Percentiles rank a stretch among this genome's conserved stretches.
Evolutionary conservation across 64 coral and sea anemone species (phyloP).

Genomic region (Astreopora myriophthalma): DNA sequence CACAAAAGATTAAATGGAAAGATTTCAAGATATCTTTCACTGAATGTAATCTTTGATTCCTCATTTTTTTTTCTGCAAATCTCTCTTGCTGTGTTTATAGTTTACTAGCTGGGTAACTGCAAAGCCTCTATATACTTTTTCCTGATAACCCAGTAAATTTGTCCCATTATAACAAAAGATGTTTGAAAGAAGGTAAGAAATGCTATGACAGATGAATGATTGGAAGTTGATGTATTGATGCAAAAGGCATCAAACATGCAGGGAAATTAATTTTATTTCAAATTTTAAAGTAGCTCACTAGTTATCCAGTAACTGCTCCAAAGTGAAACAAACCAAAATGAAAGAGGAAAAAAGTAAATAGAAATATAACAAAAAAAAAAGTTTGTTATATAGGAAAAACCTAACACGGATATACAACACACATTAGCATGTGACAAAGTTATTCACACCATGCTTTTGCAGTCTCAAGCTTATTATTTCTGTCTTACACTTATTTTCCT

Average conservation of each 20-base stretch:
- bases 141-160: neutral
- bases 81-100: neutral
- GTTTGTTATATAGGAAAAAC: neutral
- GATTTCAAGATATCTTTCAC: slow-evolving; percentile 23
- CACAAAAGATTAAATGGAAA: neutral
- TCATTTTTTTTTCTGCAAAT: slow-evolving; percentile 3
- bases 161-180: neutral
- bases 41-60: neutral
- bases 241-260: slow-evolving; percentile 5
- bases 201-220: neutral
- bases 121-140: neutral
- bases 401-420: neutral
- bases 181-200: neutral
- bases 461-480: too few relatives aligned
- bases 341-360: neutral
- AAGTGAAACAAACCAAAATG: too few relatives aligned
- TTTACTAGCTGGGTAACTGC: neutral
- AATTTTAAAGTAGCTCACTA: neutral
- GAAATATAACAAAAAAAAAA: neutral
- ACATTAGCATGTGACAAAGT: neutral
- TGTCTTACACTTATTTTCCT: neutral
- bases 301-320: neutral
- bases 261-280: neutral
- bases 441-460: neutral
- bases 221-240: neutral